Evolutionary conservation across 1,140 invertebrate genomes (phyloP), one percentile per base, ranked within the genome.

Genomic region (Mizuhopecten yessoensis): DNA sequence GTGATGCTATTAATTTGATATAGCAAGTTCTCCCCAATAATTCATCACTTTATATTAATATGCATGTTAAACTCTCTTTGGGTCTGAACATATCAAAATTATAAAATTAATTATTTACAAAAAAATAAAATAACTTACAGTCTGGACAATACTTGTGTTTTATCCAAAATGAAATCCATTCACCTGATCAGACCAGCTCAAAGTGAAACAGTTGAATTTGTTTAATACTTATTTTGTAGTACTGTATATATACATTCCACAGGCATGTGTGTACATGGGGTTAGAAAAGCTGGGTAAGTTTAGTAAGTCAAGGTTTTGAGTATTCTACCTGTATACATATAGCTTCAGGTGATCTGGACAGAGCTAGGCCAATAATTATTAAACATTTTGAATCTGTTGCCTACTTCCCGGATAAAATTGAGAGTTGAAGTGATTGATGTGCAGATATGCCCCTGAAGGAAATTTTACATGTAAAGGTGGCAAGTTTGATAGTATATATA

Each of bases 381-480:
- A 75, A 75, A 75, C 57, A 75, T 75, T 75, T 75, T 75, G 57
- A 75, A 75, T 75, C 57, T 75, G 57, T 75, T 75, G 57, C 57
- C 57, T 75, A 75, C 57, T 75, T 75, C 57, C 57, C 57, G 57
- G 57, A 75, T 75, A 75, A 75, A 75, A 29, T 75, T 75, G 23
- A 75, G 23, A 75, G 57, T 75, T 75, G 23, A 75, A 75, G 57
- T 75, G 57, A 75, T 75, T 75, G 57, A 75, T 75, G 57, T 75
- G 23, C 57, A 75, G 17, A 75, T 75, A 75, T 75, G 57, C 57
- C 57, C 57, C 57, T n/a, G n/a, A 17, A 75, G 17, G 57, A 17
- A 75, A 75, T 7, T 17, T 75, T 75, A 75, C n/a, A 45, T 15
- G 42, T 45, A 45, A 45, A 75, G 57, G 57, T 75, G 57, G 57